Evolutionary conservation across 2,797 vertebrate genomes (phyloP).

Genomic region (Megaceryle alcyon): DNA sequence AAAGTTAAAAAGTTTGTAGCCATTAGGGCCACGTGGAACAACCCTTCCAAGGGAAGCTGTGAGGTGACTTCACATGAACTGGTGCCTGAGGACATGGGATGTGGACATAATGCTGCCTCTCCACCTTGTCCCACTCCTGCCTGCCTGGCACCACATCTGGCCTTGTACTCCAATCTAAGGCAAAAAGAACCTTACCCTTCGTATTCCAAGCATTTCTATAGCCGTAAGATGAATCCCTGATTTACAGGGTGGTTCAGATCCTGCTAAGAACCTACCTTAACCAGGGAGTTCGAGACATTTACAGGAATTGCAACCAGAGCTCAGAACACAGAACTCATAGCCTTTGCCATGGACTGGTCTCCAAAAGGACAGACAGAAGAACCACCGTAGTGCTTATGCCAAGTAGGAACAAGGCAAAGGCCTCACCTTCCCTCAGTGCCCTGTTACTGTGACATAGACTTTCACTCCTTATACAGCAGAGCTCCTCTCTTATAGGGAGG

Average conservation of each 20-base stretch:
- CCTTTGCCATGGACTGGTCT: fast-evolving
- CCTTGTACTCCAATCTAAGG: not conserved
- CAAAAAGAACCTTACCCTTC: not conserved
- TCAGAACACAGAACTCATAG: no score
- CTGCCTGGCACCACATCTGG: not conserved
- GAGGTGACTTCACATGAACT: fast-evolving
- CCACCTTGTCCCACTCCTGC: not conserved
- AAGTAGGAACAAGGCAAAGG: fast-evolving
- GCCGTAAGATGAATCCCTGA: not conserved
- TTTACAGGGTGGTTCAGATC: not conserved
- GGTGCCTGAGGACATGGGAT: not conserved
- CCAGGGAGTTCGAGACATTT: not conserved
- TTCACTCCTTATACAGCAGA: not conserved
- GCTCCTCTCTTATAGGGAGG: constrained; percentile 42
- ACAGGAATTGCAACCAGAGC: not conserved
- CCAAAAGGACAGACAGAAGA: not conserved
- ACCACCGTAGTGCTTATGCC: fast-evolving
- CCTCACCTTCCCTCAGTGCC: not conserved
- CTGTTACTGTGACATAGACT: not conserved
- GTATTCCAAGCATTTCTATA: not conserved
- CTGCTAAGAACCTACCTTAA: fast-evolving
- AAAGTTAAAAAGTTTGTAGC: not conserved
- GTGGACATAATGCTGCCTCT: not conserved
- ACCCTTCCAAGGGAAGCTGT: not conserved
- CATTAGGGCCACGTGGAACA: not conserved